Percentiles rank a stretch among this genome's conserved stretches.
Conservation (phyloP, 2,888 invertebrate genomes). For the Trissoscelio sp. region DNA sequence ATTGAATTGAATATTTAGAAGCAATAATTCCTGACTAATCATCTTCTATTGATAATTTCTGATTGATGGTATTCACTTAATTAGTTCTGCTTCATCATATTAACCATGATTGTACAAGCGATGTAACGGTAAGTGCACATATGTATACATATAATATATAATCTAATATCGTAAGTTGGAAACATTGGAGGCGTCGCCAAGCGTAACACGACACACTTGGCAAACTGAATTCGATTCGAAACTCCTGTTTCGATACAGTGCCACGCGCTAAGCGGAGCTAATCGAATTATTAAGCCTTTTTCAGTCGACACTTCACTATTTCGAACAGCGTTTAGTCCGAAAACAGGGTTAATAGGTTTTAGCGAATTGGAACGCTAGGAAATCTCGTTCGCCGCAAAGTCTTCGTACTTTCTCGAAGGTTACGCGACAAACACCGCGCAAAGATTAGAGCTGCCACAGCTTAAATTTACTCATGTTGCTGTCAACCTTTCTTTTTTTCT, state of each 20-base stretch:
- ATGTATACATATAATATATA: constrained; percentile 25
- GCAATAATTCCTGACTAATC: no score
- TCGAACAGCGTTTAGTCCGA: constrained; percentile 51
- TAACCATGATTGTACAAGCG: no score
- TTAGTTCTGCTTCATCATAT: no score
- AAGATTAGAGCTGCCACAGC: not conserved
- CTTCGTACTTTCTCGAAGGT: constrained; percentile 34
- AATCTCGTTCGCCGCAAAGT: constrained; percentile 46
- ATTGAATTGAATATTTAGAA: no score
- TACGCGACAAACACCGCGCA: constrained; percentile 7
- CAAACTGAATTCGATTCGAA: constrained; percentile 56
- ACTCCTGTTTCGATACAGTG: constrained; percentile 53
- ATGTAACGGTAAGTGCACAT: no score
- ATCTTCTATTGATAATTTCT: no score
- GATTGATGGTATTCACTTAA: no score
- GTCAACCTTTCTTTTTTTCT: no score
- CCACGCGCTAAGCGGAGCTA: constrained; percentile 48
- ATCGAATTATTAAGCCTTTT: constrained; percentile 65
- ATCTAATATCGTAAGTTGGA: constrained; percentile 37
- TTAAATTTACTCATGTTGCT: no score
- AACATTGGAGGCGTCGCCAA: constrained; percentile 26
- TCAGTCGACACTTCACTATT: constrained; percentile 45
- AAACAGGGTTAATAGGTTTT: constrained; percentile 65
- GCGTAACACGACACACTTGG: constrained; percentile 58
- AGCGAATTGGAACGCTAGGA: constrained; percentile 53